Evolutionary conservation across 53 echinoderm and acorn worm genomes (phyloP), one percentile per base, ranked within the genome.

Genomic region (Patiria pectinifera): DNA sequence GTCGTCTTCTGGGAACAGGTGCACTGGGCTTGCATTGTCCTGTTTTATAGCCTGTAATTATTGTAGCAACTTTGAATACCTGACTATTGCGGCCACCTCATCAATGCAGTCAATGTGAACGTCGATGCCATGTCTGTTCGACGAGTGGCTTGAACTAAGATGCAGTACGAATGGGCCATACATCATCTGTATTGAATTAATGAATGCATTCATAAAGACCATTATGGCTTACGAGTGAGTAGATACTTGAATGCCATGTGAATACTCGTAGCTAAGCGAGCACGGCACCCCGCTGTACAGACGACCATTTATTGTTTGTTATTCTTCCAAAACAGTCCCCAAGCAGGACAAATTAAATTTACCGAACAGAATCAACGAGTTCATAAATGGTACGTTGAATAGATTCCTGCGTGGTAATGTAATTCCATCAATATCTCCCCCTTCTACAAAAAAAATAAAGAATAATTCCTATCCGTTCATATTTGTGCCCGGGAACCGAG

Each of bases 281-380:
- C 6, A 74, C 74, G 24, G 21, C 74, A 25, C 24, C 19, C 60
- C 60, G 8, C 12, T 60, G 70, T 16, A 48, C 8, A 62, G 25
- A 89, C n/a, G 80, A 46, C 90, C 45, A 66, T 90, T 80, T 69
- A 70, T n/a, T 26, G 90, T 69, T 90, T 80, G 90, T 90, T 90
- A 63, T 90, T 80, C 81, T 80, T 90, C 14, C 81, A 63, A 90
- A 90, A 81, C 63, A 48, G 69, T 90, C 82, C 62, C 25, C 48
- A 90, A 90, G 80, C 81, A 90, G 63, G 90, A 69, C 78, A 80
- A 90, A 90, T 80, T 90, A 59, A 90, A 90, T 90, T 80, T 77
- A 35, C 59, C 90, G 78, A 22, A 61, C 53, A 53, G 47, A 71
- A 80, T 69, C 90, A 90, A 77, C 48, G 80, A 80, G 80, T 90